phyloP scores from a whole-genome alignment of 1,140 invertebrate genomes.

The Megalonaias nervosa region DNA sequence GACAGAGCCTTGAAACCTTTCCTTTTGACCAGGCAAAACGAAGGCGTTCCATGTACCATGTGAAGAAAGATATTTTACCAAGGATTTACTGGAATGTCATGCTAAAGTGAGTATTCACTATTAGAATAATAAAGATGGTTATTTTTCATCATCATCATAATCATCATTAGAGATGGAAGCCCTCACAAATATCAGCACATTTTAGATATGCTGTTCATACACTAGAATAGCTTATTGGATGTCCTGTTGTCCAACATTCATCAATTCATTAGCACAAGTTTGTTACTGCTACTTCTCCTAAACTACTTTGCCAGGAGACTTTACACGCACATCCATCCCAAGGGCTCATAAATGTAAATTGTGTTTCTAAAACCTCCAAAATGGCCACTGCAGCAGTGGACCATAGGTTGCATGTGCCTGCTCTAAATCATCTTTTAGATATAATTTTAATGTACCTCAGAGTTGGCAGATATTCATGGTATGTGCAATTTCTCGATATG shows the following conservation, averaged over 20 bases:
- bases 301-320: no score
- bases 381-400: no score
- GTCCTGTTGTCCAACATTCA: no score
- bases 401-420: no score
- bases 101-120: conserved; percentile 77
- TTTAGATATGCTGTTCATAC: not conserved
- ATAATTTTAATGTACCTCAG: no score
- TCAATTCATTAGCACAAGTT: not conserved
- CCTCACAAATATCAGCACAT: not conserved
- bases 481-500: no score
- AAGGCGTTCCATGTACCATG: conserved; percentile 82
- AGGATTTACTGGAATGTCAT: conserved; percentile 93
- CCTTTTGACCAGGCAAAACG: conserved; percentile 92
- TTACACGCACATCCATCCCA: no score
- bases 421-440: no score
- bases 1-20: conserved; percentile 92
- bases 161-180: not conserved
- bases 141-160: not conserved
- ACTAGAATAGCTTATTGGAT: not conserved
- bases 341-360: no score
- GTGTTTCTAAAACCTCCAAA: no score
- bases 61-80: conserved; percentile 93
- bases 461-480: no score
- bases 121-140: not conserved
- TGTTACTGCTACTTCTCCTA: not conserved